Evolutionary conservation across 2,797 vertebrate species (phyloP).

Genomic region (Pantherophis vulpinus): DNA sequence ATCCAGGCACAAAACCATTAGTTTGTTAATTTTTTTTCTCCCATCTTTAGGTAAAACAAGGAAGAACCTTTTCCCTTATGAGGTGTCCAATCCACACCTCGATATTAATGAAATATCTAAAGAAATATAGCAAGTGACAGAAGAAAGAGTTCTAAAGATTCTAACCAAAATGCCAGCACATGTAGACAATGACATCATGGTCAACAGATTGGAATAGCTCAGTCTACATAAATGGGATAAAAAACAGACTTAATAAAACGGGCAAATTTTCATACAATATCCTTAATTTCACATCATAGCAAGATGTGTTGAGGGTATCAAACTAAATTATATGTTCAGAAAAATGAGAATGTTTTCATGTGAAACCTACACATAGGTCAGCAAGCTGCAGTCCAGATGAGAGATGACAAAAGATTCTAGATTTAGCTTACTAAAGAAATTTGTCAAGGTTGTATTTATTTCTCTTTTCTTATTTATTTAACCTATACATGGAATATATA

Average conservation of each 20-base stretch:
- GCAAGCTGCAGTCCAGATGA: neutral
- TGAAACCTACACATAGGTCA: neutral
- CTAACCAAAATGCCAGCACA: neutral
- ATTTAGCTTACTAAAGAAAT: neutral
- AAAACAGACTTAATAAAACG: neutral
- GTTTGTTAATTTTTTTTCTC: neutral
- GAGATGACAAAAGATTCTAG: neutral
- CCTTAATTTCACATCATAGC: neutral
- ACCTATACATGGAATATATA: neutral
- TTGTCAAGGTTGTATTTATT: neutral
- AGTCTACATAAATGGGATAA: neutral
- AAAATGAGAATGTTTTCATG: neutral
- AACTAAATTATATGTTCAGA: neutral
- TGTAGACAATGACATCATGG: neutral
- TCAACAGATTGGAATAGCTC: neutral
- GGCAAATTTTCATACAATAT: neutral
- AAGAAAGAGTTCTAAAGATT: neutral
- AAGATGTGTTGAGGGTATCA: neutral
- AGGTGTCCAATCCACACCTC: neutral
- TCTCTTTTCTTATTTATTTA: neutral
- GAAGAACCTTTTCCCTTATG: neutral
- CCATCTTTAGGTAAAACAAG: neutral
- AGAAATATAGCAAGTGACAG: neutral
- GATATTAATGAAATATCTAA: neutral
- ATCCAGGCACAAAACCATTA: neutral